Evolutionary conservation across 2,113 vertebrate species (phyloP).

Genomic region (Dunckerocampus dactyliophorus): DNA sequence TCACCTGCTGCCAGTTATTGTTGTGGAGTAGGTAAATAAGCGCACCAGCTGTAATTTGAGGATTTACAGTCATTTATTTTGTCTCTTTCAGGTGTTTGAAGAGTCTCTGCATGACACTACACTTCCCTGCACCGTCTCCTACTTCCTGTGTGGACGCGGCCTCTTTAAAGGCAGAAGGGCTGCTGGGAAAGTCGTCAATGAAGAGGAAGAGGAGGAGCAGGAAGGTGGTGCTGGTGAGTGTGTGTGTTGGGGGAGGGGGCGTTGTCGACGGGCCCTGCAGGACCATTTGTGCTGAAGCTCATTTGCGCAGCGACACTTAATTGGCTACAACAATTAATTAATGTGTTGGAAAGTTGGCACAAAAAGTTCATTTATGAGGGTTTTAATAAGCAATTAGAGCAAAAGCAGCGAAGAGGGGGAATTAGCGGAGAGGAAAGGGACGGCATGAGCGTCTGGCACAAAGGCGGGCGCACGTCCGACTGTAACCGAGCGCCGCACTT

Average conservation of each 20-base stretch:
- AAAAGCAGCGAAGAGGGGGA: conserved; percentile 69
- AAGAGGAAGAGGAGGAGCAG: conserved; percentile 2
- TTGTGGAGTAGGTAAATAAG: not conserved
- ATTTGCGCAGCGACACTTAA: conserved; percentile 99
- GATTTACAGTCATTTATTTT: not conserved
- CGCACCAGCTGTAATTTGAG: not conserved
- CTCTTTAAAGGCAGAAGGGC: conserved; percentile 66
- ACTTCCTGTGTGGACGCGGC: conserved; percentile 28
- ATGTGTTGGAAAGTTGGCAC: conserved; percentile 99
- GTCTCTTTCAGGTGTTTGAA: conserved; percentile 15
- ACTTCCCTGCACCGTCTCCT: conserved; percentile 17
- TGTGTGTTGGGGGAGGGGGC: not conserved
- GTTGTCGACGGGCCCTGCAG: conserved; percentile 78
- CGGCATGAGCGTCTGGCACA: not conserved
- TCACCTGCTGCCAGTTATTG: no score
- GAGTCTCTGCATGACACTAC: conserved; percentile 44
- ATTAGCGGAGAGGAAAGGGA: conserved; percentile 60
- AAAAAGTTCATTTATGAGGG: conserved; percentile 84
- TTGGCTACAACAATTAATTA: conserved; percentile 99
- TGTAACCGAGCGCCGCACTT: conserved; percentile 13
- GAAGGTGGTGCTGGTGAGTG: conserved; percentile 5
- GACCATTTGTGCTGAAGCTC: conserved; percentile 96
- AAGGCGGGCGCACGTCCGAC: conserved; percentile 36
- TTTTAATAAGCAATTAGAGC: conserved; percentile 80
- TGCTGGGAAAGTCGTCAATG: conserved; percentile 64